Percentiles rank a stretch among this genome's conserved stretches.
Conservation (phyloP, 1,140 invertebrate genomes). For the Drosophila cardini region DNA sequence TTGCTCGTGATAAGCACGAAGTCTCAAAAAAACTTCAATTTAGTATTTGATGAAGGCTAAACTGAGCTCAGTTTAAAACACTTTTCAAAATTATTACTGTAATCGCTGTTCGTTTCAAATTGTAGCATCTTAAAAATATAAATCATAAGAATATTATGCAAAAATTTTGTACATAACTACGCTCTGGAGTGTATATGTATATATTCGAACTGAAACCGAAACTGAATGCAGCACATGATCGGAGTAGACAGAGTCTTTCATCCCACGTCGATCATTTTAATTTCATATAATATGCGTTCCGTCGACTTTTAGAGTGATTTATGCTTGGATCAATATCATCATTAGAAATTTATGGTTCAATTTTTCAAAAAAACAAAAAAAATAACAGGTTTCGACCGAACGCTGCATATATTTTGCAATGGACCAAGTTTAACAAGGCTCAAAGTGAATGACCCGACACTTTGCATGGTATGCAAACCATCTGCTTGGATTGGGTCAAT, state of each 20-base stretch:
- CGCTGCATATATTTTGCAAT: slow-evolving; percentile 41
- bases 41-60: neutral
- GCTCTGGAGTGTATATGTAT: slow-evolving; percentile 4
- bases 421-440: neutral
- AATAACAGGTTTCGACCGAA: slow-evolving; percentile 51
- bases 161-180: slow-evolving; percentile 22
- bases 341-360: slow-evolving; percentile 63
- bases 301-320: slow-evolving; percentile 41
- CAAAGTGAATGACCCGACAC: slow-evolving; percentile 31
- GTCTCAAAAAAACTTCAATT: neutral
- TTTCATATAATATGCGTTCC: slow-evolving; percentile 43
- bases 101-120: neutral
- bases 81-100: neutral
- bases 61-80: neutral
- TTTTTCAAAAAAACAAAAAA: slow-evolving; percentile 51
- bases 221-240: slow-evolving; percentile 9
- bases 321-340: slow-evolving; percentile 59
- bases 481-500: slow-evolving; percentile 23
- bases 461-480: slow-evolving; percentile 28
- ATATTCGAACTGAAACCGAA: no score
- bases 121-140: slow-evolving; percentile 15
- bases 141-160: slow-evolving; percentile 37
- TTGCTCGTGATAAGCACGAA: neutral
- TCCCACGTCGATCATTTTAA: slow-evolving; percentile 53
- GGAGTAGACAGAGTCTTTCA: slow-evolving; percentile 25